Base-by-base conservation (phyloP, 92 coral and sea anemone species). In the Phenganax stokvisi region DNA sequence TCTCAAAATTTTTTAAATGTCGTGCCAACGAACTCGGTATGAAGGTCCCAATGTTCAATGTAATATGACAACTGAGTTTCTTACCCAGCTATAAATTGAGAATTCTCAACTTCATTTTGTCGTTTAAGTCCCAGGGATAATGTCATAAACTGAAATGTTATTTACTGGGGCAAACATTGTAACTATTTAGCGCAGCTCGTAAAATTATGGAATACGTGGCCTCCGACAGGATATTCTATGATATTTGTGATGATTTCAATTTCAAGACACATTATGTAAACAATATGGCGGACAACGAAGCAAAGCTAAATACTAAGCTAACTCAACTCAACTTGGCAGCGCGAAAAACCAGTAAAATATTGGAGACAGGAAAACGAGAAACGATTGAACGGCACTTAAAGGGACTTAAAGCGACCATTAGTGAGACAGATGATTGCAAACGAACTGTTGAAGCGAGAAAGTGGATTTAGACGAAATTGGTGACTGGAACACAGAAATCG, bases 1-100 rank as follows among this genome's bases (percentile, higher is more conserved):
- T 67, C 72, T 28, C 72, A 67, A 67, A 28, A 67, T 67, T 67
- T 67, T 67, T 17, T 28, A 67, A 67, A 67, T 67, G 72, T 53
- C 29, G 51, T 67, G 72, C 51, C 72, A 67, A 67, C 72, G 51
- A 15, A 67, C 51, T 28, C 15, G 37, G 51, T 28, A 67, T 67
- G 51, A 17, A 51, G 12, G 72, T 67, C 53, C 51, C 72, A 67
- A 67, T 10, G 72, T 31, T 8, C 72, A 28, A 8, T 67, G 72
- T 67, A 67, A 67, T 67, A 28, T 53, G 72, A 31, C 37, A 15
- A 67, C 53, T 67, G 37, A 67, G 37, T 67, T 53, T 10, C 52
- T 67, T 28, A 67, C 72, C 72, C 37, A 28, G 31, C 47, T 3
- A 17, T 64, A 64, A 17, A 10, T 64, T 64, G 53, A 67, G 72